Evolutionary conservation across 2,888 invertebrate genomes (phyloP), one percentile per base, ranked within the genome.

Genomic region (Cantharis rufa): DNA sequence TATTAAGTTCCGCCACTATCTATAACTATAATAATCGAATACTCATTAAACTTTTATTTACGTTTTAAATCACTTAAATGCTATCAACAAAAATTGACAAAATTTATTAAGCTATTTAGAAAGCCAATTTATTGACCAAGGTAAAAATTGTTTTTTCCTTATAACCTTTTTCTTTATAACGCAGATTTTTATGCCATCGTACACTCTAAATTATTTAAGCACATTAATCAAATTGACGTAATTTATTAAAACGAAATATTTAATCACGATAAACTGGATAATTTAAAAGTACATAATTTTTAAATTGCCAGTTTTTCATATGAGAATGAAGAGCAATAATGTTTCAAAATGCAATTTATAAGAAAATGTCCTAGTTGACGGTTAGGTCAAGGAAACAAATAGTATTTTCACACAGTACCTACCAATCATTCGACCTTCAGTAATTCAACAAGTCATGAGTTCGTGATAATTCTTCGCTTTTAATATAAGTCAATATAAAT

Each of bases 371-470:
- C 64, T 66, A 66, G 28, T 32, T 69, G 27, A 32, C 15, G 15
- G 69, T 69, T 71, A 70, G 76, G 76, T 76, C 76, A 76, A 76
- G 76, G 76, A 76, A 62, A 66, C 48, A 16, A 11, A 62, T 15
- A 69, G 21, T 63, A 27, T 64, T 72, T 76, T 72, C 76, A 70
- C 70, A 66, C 63, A 76, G 72, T 69, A 48, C 48, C 48, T 48
- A 48, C 76, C 76, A 61, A 76, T 76, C 76, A 72, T 72, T 76
- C 72, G 72, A 70, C 72, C 76, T 62, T 75, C 76, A 66, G 62
- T 61, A 24, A 64, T 21, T 69, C 10, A 15, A 27, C 32, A 71
- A 69, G 63, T 75, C 75, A 69, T 75, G 75, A 69, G n/a, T 16
- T 66, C 64, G 64, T 66, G 64, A 66, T 66, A 21, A 66, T 66